Conservation (phyloP, 1,140 invertebrate genomes). For the Drosophila busckii region DNA sequence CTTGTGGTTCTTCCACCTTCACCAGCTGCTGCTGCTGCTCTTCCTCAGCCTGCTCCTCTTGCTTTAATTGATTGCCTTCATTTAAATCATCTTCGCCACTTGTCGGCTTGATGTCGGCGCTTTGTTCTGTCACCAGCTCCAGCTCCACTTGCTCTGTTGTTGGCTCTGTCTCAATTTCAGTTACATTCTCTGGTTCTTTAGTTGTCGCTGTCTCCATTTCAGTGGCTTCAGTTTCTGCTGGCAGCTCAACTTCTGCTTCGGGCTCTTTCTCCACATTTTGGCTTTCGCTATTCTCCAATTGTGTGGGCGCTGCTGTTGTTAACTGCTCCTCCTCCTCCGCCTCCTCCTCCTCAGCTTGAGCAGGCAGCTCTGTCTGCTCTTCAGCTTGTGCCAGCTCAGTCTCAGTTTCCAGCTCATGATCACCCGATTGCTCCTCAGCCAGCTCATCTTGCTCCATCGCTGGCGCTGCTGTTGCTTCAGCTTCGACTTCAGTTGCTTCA, state of each 20-base stretch:
- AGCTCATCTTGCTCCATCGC: conserved; percentile 23
- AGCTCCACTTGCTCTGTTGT: conserved; percentile 8
- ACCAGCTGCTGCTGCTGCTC: conserved; percentile 14
- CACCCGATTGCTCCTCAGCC: conserved; percentile 44
- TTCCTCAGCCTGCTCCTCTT: conserved; percentile 22
- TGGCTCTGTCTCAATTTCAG: conserved; percentile 18
- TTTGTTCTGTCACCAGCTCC: conserved; percentile 49
- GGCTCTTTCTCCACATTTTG: neutral
- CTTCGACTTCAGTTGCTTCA: conserved; percentile 25
- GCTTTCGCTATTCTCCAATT: no score
- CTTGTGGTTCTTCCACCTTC: conserved; percentile 29
- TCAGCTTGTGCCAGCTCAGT: neutral
- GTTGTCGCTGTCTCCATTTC: conserved; percentile 1
- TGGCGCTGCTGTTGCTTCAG: conserved; percentile 1
- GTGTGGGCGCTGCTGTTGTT: no score
- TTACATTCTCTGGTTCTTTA: conserved; percentile 11
- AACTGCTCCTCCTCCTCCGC: conserved; percentile 14
- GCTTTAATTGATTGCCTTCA: conserved; percentile 73
- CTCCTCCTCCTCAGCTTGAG: neutral
- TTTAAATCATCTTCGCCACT: conserved; percentile 74
- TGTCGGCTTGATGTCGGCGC: conserved; percentile 65
- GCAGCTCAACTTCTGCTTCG: conserved; percentile 15
- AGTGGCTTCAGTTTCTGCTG: neutral
- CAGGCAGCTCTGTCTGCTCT: conserved; percentile 2
- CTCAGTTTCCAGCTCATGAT: conserved; percentile 43